Conservation (phyloP, 2,797 vertebrate genomes). For the Botia almorhae region DNA sequence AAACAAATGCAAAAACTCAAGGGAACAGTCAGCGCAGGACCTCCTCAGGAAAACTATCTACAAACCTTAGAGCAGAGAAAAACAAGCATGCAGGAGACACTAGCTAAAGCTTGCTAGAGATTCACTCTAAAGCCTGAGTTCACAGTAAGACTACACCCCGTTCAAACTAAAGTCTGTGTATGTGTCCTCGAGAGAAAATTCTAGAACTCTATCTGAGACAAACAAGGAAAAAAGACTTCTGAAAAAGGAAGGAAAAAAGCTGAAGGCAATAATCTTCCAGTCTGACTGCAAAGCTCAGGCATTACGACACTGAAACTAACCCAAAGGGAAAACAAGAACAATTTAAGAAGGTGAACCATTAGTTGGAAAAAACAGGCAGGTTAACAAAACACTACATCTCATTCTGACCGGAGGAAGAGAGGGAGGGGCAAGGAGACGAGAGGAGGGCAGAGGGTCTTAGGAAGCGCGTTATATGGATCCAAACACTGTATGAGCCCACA, state of each 20-base stretch:
- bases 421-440: slow-evolving; percentile 59
- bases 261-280: slow-evolving; percentile 39
- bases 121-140: slow-evolving; percentile 55
- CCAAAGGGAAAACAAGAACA: slow-evolving; percentile 57
- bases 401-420: slow-evolving; percentile 60
- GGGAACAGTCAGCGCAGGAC: slow-evolving; percentile 8
- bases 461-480: slow-evolving; percentile 63
- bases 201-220: slow-evolving; percentile 17
- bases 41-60: slow-evolving; percentile 8
- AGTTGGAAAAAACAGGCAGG: slow-evolving; percentile 72
- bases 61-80: slow-evolving; percentile 33
- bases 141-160: not conserved
- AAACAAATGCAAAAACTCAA: slow-evolving; percentile 39
- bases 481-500: slow-evolving; percentile 70
- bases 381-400: slow-evolving; percentile 65
- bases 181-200: slow-evolving; percentile 9
- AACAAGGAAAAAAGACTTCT: not conserved
- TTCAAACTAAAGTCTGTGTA: not conserved
- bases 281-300: slow-evolving; percentile 58
- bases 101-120: slow-evolving; percentile 37
- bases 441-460: slow-evolving; percentile 62
- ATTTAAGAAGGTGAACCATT: slow-evolving; percentile 71
- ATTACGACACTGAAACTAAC: slow-evolving; percentile 61
- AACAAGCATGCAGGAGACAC: slow-evolving; percentile 49
- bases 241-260: slow-evolving; percentile 9